Base-by-base conservation (phyloP, 2,888 invertebrate genomes). In the Pollenia amentaria region DNA sequence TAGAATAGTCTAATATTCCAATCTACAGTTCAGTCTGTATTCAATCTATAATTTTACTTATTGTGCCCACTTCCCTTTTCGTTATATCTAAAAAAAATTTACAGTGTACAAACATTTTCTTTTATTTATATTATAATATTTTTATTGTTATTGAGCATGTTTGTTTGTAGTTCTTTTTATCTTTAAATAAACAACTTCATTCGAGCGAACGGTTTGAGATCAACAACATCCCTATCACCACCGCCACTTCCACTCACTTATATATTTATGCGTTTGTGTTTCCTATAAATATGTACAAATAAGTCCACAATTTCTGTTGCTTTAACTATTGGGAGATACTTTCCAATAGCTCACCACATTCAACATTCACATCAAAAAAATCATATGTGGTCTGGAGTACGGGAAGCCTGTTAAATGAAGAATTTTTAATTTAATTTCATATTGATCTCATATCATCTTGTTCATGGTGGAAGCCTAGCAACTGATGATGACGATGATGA, bases 351-450 rank as follows among this genome's bases (percentile, higher is more conserved):
- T 64, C 53, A 72, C 53, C 72, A 55, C 64, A 80, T 80, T 65
- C 14, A 55, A 42, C 80, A 80, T 80, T 72, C 53, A 65, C 64
- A 64, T 79, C 29, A 29, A 62, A 44, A 38, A 72, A 38, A 16
- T 62, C 16, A 42, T 62, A 78, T 72, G 80, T 80, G 72, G 80
- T 73, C 64, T 72, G 53, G 42, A 46, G 60, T 51, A 73, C 38
- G 76, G 69, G 84, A 84, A 84, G 73, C 84, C 84, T 75, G 67
- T 84, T 79, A 84, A 84, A 65, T 79, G 73, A 84, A 79, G 73
- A 78, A 79, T 60, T 57, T 53, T 69, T 76, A 64, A 75, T 86
- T 79, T 75, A 48, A 73, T 82, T 75, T 75, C 44, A 44, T 79
- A 76, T 87, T 70, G 78, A 70, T 64, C 70, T 55, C 48, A 79